These are phyloP conservation scores for Galaxias olidus DNA, from an alignment of 2,797 vertebrate genomes.

Conservation along the genomic window DNA sequence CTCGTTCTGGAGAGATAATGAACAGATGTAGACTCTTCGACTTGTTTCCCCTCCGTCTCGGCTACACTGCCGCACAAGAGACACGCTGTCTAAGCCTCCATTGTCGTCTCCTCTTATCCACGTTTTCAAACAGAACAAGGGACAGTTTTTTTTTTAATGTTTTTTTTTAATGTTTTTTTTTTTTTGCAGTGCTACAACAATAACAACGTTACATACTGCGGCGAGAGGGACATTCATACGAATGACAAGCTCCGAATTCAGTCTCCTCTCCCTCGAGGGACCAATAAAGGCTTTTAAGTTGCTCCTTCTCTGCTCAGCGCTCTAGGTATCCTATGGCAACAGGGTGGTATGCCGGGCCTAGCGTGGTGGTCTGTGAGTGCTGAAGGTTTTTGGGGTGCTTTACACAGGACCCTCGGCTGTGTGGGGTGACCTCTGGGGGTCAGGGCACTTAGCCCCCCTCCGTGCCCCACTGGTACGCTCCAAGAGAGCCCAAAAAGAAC, in stretches of 20 bases:
- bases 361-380: slow-evolving; percentile 67
- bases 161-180: slow-evolving; percentile 34
- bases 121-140: slow-evolving; percentile 18
- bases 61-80: slow-evolving; percentile 17
- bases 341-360: slow-evolving; percentile 50
- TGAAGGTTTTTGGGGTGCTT: slow-evolving; percentile 27
- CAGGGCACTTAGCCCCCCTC: slow-evolving; percentile 64
- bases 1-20: background rate
- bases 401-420: slow-evolving; percentile 47
- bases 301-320: slow-evolving; percentile 19
- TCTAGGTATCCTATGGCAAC: slow-evolving; percentile 65
- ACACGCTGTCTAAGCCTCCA: slow-evolving; percentile 29
- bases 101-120: slow-evolving; percentile 38
- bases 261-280: slow-evolving; percentile 24
- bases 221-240: slow-evolving; percentile 24
- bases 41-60: slow-evolving; percentile 39
- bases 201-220: slow-evolving; percentile 36
- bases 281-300: slow-evolving; percentile 28
- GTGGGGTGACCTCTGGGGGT: slow-evolving; percentile 47
- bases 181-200: slow-evolving; percentile 28
- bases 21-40: background rate
- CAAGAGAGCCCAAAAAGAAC: slow-evolving; percentile 61
- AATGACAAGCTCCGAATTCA: slow-evolving; percentile 16
- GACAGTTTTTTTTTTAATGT: background rate
- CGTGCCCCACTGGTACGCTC: slow-evolving; percentile 42